Evolutionary conservation across 2,113 vertebrate species (phyloP).

Genomic region (Syngnathus floridae): DNA sequence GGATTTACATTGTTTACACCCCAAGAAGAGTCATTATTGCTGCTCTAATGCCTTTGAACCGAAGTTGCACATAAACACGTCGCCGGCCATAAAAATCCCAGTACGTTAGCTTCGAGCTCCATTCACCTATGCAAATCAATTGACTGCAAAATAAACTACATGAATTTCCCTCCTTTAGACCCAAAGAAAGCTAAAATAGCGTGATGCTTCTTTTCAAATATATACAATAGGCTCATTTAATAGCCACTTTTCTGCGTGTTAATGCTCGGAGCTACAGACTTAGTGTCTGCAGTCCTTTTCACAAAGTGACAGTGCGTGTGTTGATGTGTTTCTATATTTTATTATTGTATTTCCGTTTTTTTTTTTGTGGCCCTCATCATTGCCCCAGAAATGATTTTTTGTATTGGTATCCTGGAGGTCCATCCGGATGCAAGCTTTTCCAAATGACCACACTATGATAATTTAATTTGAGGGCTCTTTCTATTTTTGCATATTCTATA

Average conservation of each 20-base stretch:
- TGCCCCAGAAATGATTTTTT: background rate
- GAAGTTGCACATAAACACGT: conserved; percentile 19
- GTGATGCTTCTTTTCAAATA: background rate
- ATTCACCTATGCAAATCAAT: conserved; percentile 15
- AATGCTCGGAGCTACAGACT: conserved; percentile 5
- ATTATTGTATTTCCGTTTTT: background rate
- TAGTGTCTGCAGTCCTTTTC: conserved; percentile 2
- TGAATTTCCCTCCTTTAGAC: background rate
- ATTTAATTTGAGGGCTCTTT: too few relatives aligned
- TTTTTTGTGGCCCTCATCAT: background rate
- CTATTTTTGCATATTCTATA: background rate
- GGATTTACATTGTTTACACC: conserved; percentile 19
- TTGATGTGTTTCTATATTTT: background rate
- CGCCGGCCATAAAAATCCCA: background rate
- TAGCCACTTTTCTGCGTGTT: background rate
- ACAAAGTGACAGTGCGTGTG: background rate
- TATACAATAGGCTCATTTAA: conserved; percentile 6
- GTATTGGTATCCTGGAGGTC: too few relatives aligned
- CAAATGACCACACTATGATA: too few relatives aligned
- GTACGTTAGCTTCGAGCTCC: conserved; percentile 7
- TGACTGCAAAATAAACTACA: background rate
- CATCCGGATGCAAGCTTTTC: too few relatives aligned
- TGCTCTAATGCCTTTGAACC: conserved; percentile 24
- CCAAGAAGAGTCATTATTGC: conserved; percentile 24
- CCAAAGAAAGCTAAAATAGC: background rate